A percentile compares a stretch with the other conserved stretches of the same genome.
Evolutionary conservation across 1,140 invertebrate genomes (phyloP).

Genomic region (Drosophila serrata): DNA sequence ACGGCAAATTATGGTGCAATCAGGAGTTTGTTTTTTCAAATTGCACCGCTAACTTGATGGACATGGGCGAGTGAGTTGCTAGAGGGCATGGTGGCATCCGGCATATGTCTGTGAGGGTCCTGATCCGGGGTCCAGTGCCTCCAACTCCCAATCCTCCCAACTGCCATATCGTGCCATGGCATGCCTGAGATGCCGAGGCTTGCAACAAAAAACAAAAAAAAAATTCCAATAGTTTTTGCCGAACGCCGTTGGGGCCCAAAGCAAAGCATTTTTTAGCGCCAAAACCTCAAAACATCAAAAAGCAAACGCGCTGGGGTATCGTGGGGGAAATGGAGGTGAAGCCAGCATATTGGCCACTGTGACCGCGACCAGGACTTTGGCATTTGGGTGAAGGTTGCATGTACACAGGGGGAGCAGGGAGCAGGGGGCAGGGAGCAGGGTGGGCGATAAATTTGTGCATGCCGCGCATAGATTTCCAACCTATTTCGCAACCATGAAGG

Average conservation of each 20-base stretch:
- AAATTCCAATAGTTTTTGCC: constrained; percentile 77
- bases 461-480: constrained; percentile 76
- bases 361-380: constrained; percentile 60
- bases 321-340: constrained; percentile 38
- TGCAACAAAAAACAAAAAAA: constrained; percentile 24
- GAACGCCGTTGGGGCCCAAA: constrained; percentile 50
- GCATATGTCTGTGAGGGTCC: constrained; percentile 51
- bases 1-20: too few species aligned
- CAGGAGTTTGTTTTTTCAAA: too few species aligned
- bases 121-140: constrained; percentile 8
- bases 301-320: constrained; percentile 54
- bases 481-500: constrained; percentile 60
- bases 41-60: too few species aligned
- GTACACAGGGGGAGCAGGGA: neutral
- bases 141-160: neutral
- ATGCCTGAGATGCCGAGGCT: constrained; percentile 58
- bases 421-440: neutral
- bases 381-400: constrained; percentile 81
- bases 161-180: constrained; percentile 42
- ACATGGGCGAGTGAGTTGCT: neutral
- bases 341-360: constrained; percentile 68
- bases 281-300: constrained; percentile 83
- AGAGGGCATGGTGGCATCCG: constrained; percentile 36
- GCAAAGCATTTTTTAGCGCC: constrained; percentile 74
- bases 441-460: constrained; percentile 80